These are phyloP conservation scores for Scytalopus superciliaris DNA, from an alignment of 2,113 vertebrate genomes.

Conservation along the genomic window DNA sequence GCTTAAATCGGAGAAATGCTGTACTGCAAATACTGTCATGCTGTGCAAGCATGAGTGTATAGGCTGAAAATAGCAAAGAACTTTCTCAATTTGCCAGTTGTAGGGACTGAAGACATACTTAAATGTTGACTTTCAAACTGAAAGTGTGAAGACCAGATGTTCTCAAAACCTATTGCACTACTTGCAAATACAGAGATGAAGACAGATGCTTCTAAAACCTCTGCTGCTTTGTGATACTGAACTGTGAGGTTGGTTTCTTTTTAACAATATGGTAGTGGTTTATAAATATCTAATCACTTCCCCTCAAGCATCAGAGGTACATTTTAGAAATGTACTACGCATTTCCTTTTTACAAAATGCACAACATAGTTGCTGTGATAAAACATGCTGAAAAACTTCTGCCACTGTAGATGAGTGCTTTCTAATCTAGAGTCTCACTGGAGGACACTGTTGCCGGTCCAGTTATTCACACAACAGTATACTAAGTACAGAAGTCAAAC, in stretches of 20 bases:
- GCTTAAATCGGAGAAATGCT: background rate
- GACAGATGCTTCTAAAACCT: background rate
- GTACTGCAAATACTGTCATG: background rate
- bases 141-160: background rate
- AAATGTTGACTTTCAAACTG: background rate
- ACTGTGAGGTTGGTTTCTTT: background rate
- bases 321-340: background rate
- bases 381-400: background rate
- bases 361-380: background rate
- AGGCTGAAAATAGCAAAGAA: slow-evolving; percentile 37
- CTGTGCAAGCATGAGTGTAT: background rate
- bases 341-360: background rate
- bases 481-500: background rate
- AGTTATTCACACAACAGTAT: background rate
- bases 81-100: background rate
- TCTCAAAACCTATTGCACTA: background rate
- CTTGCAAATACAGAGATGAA: background rate
- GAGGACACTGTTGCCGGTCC: background rate
- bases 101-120: background rate
- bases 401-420: rapidly evolving
- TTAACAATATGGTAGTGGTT: background rate
- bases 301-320: rapidly evolving
- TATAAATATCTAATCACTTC: slow-evolving; percentile 27
- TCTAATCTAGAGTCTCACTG: background rate
- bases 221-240: background rate